phyloP scores from a whole-genome alignment of 64 coral and sea anemone genomes.

The Montipora capricornis region DNA sequence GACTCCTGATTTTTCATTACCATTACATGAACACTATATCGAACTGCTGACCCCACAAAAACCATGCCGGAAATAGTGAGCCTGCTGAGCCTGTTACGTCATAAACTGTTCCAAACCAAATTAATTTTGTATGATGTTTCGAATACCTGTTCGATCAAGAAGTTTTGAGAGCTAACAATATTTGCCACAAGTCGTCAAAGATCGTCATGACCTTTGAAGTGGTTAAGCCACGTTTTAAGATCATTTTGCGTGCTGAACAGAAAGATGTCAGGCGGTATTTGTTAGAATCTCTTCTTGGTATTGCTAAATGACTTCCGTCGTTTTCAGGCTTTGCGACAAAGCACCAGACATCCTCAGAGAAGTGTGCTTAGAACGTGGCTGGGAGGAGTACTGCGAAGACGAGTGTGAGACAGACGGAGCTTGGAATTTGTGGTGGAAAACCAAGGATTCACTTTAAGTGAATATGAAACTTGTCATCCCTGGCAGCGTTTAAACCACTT shows the following conservation, averaged over 20 bases:
- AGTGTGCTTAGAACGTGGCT: conserved; percentile 84
- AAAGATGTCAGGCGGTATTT: not conserved
- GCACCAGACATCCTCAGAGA: conserved; percentile 78
- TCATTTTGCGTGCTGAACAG: too few relatives aligned
- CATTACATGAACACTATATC: not conserved
- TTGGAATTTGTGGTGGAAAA: conserved; percentile 96
- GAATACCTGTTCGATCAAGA: not conserved
- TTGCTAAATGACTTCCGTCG: conserved; percentile 65
- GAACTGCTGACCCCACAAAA: too few relatives aligned
- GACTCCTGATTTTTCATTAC: not conserved
- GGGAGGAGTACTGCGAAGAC: conserved; percentile 76
- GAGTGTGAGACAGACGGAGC: conserved; percentile 55
- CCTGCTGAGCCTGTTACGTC: not conserved
- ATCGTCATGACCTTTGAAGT: not conserved
- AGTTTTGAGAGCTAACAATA: not conserved
- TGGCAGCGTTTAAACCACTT: conserved; percentile 97
- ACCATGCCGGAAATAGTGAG: too few relatives aligned
- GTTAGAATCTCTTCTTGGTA: not conserved
- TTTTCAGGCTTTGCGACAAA: conserved; percentile 87
- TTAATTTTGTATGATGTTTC: not conserved
- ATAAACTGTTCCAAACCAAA: not conserved
- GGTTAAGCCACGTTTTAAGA: too few relatives aligned
- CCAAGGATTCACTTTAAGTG: conserved; percentile 79
- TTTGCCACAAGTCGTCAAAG: not conserved
- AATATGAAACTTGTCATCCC: conserved; percentile 83